Base-by-base conservation (phyloP, 1,140 invertebrate species). In the Procambarus virginalis region DNA sequence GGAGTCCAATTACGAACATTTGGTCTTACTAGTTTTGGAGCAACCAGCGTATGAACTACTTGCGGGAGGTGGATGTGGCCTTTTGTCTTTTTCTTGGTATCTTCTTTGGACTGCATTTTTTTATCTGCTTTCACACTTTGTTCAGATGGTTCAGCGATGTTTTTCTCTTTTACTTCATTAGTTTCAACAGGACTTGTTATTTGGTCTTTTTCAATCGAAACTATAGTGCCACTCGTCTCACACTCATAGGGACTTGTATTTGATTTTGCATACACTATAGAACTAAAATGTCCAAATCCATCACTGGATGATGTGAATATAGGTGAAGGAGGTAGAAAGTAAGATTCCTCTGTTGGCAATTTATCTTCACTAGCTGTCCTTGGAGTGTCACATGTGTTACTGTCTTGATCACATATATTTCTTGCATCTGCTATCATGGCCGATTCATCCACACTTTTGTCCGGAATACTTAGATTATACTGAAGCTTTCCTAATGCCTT, bases 171-270 rank as follows among this genome's bases (percentile, higher is more conserved):
- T 68, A 3, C 45, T 3, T 58, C 34, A 20, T 14, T 84, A 75
- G 46, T 75, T 55, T 48, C 68, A 14, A 12, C 46, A 12, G 17
- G 34, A n/a, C 22, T 75, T 51, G 2, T 10, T 8, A 6, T 51
- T 64, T 51, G 2, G 45, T 45, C 48, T 60, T 34, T 84, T 17
- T 68, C 49, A 20, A 60, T 51, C 17, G 17, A 34, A 3, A 46
- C 14, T 84, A 17, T 49, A 84, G 78, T 78, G 93, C 91, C 81
- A 93, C 68, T 94, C 5, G 93, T 84, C 68, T 94, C 93, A 9
- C 93, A 55, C 22, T 76, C 78, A 51, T 80, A 46, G 60, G 58
- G 45, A 9, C 75, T 79, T 70, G 45, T 81, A n/a, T 34, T 82
- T 5, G 86, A 75, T 46, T 73, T 73, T 20, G 79, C 51, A 82